These are phyloP conservation scores for Sisyra nigra DNA, from an alignment of 2,888 invertebrate genomes.

Conservation along the genomic window DNA sequence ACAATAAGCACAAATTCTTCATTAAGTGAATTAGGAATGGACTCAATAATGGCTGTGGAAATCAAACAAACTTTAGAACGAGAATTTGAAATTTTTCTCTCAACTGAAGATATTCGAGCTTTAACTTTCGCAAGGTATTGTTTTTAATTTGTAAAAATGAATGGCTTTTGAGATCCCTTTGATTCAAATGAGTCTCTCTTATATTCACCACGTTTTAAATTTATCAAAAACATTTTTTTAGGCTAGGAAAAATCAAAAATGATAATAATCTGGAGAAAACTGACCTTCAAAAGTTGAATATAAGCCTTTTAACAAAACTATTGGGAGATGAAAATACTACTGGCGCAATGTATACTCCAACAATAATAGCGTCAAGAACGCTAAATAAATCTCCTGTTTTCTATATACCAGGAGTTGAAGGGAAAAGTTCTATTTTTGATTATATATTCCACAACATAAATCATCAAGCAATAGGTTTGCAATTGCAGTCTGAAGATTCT, in stretches of 20 bases:
- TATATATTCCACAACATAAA: conserved; percentile 33
- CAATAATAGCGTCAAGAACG: conserved; percentile 25
- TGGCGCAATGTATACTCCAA: conserved; percentile 30
- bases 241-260: background rate
- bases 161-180: no score
- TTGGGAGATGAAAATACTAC: conserved; percentile 43
- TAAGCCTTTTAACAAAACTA: conserved; percentile 36
- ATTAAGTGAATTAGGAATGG: conserved; percentile 86
- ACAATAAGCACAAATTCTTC: conserved; percentile 51
- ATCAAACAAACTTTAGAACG: conserved; percentile 85
- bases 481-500: conserved; percentile 30
- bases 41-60: conserved; percentile 94
- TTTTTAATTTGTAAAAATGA: no score
- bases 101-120: conserved; percentile 70
- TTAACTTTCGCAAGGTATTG: conserved; percentile 55
- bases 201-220: no score
- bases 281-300: conserved; percentile 8
- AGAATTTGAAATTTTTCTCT: conserved; percentile 73
- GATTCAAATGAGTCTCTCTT: no score
- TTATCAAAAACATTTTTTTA: no score
- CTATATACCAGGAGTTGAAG: conserved; percentile 53
- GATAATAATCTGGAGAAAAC: background rate
- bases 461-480: conserved; percentile 34
- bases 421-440: conserved; percentile 36
- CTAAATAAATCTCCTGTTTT: conserved; percentile 23